Conservation (phyloP, 2,113 vertebrate genomes). For the Rutilus rutilus region DNA sequence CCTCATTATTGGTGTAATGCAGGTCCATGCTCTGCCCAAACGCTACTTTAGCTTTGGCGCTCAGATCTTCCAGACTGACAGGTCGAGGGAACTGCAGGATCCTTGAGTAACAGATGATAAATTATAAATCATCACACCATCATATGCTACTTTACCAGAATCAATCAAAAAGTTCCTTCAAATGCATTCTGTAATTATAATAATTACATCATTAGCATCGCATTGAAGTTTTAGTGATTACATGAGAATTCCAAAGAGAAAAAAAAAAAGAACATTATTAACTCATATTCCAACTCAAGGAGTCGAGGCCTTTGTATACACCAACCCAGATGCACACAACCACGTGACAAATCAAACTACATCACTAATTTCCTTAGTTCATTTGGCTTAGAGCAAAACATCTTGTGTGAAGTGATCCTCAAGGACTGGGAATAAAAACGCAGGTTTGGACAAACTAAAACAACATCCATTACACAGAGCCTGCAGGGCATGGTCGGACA, state of each 20-base stretch:
- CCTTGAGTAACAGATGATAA: slow-evolving; percentile 67
- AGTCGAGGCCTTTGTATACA: background rate
- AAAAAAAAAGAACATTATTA: background rate
- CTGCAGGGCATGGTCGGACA: background rate
- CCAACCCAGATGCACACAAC: background rate
- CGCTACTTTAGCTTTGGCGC: slow-evolving; percentile 89
- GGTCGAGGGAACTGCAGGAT: slow-evolving; percentile 94
- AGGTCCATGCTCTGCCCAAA: slow-evolving; percentile 97
- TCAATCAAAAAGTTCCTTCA: background rate
- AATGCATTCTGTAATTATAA: background rate
- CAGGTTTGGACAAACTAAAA: background rate
- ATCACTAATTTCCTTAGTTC: background rate
- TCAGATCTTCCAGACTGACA: slow-evolving; percentile 92
- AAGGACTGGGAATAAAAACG: background rate
- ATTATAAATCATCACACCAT: background rate
- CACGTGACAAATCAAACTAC: background rate
- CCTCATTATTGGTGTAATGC: slow-evolving; percentile 99
- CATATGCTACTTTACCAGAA: background rate
- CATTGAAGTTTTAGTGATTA: background rate
- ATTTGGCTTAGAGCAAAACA: slow-evolving; percentile 1
- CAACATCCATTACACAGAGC: background rate
- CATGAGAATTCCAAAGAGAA: background rate
- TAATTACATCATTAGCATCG: background rate
- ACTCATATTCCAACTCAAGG: background rate
- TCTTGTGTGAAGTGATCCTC: background rate